phyloP scores from a whole-genome alignment of 1,140 invertebrate genomes.

The Apolygus lucorum region DNA sequence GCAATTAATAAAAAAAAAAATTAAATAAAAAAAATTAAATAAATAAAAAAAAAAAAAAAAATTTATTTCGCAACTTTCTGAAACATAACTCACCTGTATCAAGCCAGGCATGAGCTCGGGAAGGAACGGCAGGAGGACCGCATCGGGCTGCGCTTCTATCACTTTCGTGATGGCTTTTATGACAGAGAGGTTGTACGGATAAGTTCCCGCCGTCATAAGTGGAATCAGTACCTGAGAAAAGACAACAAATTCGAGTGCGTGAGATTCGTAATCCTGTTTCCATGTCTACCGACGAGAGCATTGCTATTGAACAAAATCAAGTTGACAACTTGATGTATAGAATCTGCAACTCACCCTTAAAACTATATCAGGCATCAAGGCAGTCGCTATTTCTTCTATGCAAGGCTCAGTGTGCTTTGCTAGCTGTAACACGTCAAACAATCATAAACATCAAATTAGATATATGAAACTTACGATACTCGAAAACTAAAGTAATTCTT shows the following conservation, averaged over 20 bases:
- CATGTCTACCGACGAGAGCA: too few species aligned
- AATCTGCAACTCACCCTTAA: conserved; percentile 21
- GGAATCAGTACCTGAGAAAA: conserved; percentile 52
- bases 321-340: too few species aligned
- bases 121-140: conserved; percentile 63
- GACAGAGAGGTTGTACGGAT: conserved; percentile 78
- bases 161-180: conserved; percentile 84
- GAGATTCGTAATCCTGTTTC: too few species aligned
- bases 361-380: conserved; percentile 31
- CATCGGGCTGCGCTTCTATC: conserved; percentile 56
- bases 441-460: too few species aligned
- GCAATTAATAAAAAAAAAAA: too few species aligned
- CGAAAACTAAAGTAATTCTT: too few species aligned
- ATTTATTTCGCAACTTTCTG: too few species aligned
- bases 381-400: conserved; percentile 23
- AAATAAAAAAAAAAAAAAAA: not conserved
- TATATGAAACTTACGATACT: too few species aligned
- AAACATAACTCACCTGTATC: conserved; percentile 52
- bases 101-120: conserved; percentile 78
- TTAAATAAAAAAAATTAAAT: not conserved
- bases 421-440: conserved; percentile 18
- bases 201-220: conserved; percentile 74
- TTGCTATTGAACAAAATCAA: too few species aligned
- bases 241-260: too few species aligned
- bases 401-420: conserved; percentile 23